phyloP scores from a whole-genome alignment of 2,888 invertebrate genomes.

The Trypoxylon attenuatum region DNA sequence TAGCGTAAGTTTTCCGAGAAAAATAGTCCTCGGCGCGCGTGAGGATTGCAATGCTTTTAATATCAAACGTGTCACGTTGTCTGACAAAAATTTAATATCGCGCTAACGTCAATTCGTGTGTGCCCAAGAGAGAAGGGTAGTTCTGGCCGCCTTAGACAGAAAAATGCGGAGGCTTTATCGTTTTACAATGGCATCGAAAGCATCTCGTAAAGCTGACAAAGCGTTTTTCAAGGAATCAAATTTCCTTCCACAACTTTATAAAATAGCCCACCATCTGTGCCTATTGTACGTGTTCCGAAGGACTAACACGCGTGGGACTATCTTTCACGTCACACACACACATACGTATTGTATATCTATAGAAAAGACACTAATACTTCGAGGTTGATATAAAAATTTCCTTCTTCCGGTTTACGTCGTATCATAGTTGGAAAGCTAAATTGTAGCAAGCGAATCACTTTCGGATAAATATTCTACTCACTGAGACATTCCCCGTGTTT shows the following conservation, averaged over 20 bases:
- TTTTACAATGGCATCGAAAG: not conserved
- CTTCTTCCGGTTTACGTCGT: too few relatives aligned
- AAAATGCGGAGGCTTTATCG: not conserved
- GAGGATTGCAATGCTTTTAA: too few relatives aligned
- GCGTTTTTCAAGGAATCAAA: not conserved
- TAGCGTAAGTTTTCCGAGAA: too few relatives aligned
- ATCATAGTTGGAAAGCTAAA: not conserved
- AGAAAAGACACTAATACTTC: not conserved
- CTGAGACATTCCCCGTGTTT: constrained; percentile 75
- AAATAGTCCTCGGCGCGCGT: too few relatives aligned
- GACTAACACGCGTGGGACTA: not conserved
- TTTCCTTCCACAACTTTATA: not conserved
- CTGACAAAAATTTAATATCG: constrained; percentile 23
- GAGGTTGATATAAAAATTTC: not conserved
- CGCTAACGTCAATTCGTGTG: not conserved
- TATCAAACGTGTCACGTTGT: not conserved
- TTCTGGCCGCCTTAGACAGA: not conserved
- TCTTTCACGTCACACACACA: not conserved
- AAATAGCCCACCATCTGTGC: not conserved
- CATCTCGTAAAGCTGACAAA: not conserved
- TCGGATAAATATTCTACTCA: constrained; percentile 60
- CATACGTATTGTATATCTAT: not conserved
- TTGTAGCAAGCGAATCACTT: not conserved
- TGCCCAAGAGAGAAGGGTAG: not conserved
- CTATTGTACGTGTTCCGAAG: not conserved